Conservation (phyloP, 1,140 invertebrate species). For the Tetragnatha versicolor region DNA sequence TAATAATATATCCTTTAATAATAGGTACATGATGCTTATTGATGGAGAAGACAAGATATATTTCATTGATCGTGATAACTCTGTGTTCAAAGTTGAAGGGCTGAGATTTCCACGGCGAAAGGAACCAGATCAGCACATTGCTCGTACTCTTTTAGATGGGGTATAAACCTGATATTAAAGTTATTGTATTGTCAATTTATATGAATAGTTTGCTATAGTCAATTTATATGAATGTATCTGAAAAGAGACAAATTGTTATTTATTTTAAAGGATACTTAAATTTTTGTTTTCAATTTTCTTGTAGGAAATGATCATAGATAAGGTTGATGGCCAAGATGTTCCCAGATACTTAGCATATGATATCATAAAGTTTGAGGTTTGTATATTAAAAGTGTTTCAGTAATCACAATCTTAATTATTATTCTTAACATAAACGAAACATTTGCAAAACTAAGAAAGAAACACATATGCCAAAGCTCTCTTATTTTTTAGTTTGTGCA, state of each 20-base stretch:
- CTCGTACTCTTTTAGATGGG: constrained; percentile 90
- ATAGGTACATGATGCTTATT: constrained; percentile 96
- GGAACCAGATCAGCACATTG: constrained; percentile 75
- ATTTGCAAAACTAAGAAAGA: not conserved
- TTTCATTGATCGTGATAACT: constrained; percentile 95
- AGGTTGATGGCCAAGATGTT: constrained; percentile 73
- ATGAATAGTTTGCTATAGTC: not conserved
- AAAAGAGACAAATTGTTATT: not conserved
- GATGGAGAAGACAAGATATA: constrained; percentile 83
- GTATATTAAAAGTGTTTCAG: too few relatives aligned
- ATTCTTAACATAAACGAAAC: not conserved
- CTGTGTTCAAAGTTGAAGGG: constrained; percentile 85
- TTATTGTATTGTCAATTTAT: not conserved
- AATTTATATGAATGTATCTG: not conserved
- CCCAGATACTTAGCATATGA: constrained; percentile 96
- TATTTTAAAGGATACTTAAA: not conserved
- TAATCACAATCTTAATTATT: not conserved
- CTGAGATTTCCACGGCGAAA: constrained; percentile 81
- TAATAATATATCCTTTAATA: constrained; percentile 48
- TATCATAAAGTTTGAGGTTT: constrained; percentile 81
- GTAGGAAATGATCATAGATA: constrained; percentile 94
- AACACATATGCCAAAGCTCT: not conserved
- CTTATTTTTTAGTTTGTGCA: too few relatives aligned
- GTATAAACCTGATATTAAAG: constrained; percentile 69
- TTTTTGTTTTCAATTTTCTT: constrained; percentile 46